Conservation (phyloP, 2,113 vertebrate genomes). For the Lampris incognitus region DNA sequence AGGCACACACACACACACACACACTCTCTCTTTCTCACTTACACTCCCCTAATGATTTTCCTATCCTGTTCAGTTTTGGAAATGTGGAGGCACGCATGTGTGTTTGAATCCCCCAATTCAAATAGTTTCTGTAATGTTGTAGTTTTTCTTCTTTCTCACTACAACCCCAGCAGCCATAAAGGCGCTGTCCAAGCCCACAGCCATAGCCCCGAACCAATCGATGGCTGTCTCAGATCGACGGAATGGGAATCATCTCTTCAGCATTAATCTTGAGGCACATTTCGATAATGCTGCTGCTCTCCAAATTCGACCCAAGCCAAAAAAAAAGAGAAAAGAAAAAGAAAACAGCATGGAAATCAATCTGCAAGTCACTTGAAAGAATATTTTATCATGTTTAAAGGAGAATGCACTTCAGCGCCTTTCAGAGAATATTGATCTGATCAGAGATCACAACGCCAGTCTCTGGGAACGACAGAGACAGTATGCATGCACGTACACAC, state of each 20-base stretch:
- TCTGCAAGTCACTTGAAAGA: slow-evolving; percentile 43
- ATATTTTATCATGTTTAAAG: slow-evolving; percentile 47
- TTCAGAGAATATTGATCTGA: slow-evolving; percentile 41
- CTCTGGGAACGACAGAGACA: not conserved
- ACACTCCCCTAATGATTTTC: too few relatives aligned
- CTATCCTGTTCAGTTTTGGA: too few relatives aligned
- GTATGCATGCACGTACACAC: not conserved
- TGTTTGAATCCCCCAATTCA: slow-evolving; percentile 5
- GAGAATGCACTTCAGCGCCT: slow-evolving; percentile 19
- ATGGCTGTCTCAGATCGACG: slow-evolving; percentile 4
- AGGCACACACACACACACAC: too few relatives aligned
- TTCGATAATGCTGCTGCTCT: slow-evolving; percentile 30
- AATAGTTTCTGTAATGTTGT: slow-evolving; percentile 3
- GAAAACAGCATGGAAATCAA: slow-evolving; percentile 24
- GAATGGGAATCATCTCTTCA: slow-evolving; percentile 30
- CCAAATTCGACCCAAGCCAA: not conserved
- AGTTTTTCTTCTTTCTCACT: not conserved
- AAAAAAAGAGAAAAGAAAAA: not conserved
- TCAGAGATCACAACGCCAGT: not conserved
- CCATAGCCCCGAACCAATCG: too few relatives aligned
- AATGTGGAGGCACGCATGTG: not conserved
- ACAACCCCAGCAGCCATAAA: too few relatives aligned
- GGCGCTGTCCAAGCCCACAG: too few relatives aligned
- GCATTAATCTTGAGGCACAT: slow-evolving; percentile 36
- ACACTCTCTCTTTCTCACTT: too few relatives aligned